Conservation (phyloP, 2,888 invertebrate species). For the Calliphora vomitoria region DNA sequence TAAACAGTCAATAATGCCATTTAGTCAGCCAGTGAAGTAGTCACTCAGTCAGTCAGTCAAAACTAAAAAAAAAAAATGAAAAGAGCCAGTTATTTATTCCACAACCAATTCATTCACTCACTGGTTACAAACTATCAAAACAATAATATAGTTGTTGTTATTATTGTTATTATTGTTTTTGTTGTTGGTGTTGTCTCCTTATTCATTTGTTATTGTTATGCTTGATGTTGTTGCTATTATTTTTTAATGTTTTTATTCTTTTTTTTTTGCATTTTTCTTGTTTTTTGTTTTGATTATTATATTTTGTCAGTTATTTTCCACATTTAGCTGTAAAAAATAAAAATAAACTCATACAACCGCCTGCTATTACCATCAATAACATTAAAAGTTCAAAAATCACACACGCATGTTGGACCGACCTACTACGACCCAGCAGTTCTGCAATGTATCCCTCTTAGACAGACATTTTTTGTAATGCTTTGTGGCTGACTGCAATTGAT, state of each 20-base stretch:
- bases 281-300: slow-evolving; percentile 74
- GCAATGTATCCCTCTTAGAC: no score
- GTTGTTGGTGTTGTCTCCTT: slow-evolving; percentile 32
- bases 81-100: slow-evolving; percentile 8
- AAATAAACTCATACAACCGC: background rate
- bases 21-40: slow-evolving; percentile 49
- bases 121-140: background rate
- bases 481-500: no score
- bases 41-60: slow-evolving; percentile 27
- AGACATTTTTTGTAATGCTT: no score
- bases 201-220: slow-evolving; percentile 75
- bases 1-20: slow-evolving; percentile 46
- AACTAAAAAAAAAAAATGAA: slow-evolving; percentile 5
- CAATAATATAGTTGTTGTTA: slow-evolving; percentile 24
- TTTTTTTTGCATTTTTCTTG: no score
- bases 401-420: background rate
- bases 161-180: slow-evolving; percentile 54
- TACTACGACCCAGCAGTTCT: background rate
- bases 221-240: slow-evolving; percentile 72
- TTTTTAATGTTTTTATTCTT: slow-evolving; percentile 63
- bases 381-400: background rate
- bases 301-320: slow-evolving; percentile 77
- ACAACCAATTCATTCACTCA: slow-evolving; percentile 47
- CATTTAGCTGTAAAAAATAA: slow-evolving; percentile 68
- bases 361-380: slow-evolving; percentile 10